Percentiles rank a stretch among this genome's conserved stretches.
These are phyloP conservation scores for Cyanocitta stelleri DNA, from an alignment of 2,113 vertebrate genomes.

Conservation along the genomic window DNA sequence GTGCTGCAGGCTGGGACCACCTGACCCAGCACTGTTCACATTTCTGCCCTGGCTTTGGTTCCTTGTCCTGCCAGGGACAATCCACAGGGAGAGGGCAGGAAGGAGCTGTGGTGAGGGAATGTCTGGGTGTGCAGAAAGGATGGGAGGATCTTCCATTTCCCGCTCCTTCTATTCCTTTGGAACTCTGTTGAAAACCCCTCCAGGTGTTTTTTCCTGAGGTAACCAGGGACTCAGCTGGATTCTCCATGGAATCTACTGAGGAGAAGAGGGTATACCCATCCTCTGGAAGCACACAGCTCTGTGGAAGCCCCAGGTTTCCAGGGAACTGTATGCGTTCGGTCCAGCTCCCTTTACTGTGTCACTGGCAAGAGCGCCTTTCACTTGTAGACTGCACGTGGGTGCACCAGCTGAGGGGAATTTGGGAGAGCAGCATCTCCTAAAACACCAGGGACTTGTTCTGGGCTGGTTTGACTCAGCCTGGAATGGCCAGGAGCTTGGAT, in stretches of 20 bases:
- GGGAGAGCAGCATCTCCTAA: neutral
- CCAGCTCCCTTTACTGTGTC: neutral
- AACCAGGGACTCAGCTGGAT: neutral
- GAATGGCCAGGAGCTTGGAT: neutral
- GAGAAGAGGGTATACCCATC: accelerated
- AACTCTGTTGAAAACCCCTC: neutral
- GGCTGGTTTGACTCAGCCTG: neutral
- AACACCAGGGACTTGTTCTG: neutral
- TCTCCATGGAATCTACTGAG: neutral
- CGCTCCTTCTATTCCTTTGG: neutral
- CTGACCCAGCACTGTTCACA: accelerated
- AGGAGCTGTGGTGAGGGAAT: neutral
- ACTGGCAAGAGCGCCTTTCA: neutral
- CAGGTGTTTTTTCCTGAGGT: neutral
- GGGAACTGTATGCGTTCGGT: accelerated
- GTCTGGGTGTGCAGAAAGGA: neutral
- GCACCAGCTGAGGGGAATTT: neutral
- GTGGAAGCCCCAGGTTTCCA: accelerated
- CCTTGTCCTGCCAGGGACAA: neutral
- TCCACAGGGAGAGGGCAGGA: accelerated
- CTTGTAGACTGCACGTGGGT: neutral
- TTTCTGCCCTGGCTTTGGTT: neutral
- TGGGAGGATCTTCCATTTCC: neutral
- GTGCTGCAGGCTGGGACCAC: neutral
- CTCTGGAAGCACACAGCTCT: neutral